Percentiles rank a stretch among this genome's conserved stretches.
phyloP scores from a whole-genome alignment of 1,140 invertebrate species.

The Anastrepha ludens region DNA sequence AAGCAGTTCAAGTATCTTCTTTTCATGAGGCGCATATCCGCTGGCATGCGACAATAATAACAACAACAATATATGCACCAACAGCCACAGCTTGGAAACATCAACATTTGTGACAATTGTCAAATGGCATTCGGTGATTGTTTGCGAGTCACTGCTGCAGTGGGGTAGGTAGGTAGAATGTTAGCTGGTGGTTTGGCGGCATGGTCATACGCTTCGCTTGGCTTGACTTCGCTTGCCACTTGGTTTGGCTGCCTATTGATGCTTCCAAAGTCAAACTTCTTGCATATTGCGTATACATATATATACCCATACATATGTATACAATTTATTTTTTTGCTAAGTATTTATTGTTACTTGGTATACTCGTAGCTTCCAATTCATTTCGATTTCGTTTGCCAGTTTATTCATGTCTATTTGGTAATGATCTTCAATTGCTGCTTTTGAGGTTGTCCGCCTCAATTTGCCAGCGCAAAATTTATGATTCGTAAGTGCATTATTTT shows the following conservation, averaged over 20 bases:
- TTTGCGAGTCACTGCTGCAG: background rate
- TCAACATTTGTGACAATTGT: slow-evolving; percentile 14
- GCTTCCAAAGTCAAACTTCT: background rate
- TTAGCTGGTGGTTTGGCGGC: too few species aligned
- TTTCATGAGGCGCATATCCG: slow-evolving; percentile 31
- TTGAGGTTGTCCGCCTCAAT: slow-evolving; percentile 39
- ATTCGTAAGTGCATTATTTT: background rate
- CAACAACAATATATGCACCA: background rate
- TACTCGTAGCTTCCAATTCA: background rate
- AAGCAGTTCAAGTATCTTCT: slow-evolving; percentile 43
- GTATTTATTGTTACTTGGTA: background rate
- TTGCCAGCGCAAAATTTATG: slow-evolving; percentile 20
- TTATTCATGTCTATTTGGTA: slow-evolving; percentile 38
- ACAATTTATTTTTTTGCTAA: slow-evolving; percentile 13
- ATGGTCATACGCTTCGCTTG: too few species aligned
- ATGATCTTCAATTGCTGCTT: slow-evolving; percentile 49
- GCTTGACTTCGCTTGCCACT: background rate
- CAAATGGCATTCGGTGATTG: slow-evolving; percentile 24
- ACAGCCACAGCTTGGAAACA: slow-evolving; percentile 8
- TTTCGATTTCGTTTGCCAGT: background rate
- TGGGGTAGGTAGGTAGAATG: background rate
- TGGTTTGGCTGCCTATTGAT: background rate
- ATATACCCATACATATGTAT: background rate
- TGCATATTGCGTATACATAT: background rate
- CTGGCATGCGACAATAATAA: slow-evolving; percentile 20